Base-by-base conservation (phyloP, 2,888 invertebrate species). In the Trichacis sp. region DNA sequence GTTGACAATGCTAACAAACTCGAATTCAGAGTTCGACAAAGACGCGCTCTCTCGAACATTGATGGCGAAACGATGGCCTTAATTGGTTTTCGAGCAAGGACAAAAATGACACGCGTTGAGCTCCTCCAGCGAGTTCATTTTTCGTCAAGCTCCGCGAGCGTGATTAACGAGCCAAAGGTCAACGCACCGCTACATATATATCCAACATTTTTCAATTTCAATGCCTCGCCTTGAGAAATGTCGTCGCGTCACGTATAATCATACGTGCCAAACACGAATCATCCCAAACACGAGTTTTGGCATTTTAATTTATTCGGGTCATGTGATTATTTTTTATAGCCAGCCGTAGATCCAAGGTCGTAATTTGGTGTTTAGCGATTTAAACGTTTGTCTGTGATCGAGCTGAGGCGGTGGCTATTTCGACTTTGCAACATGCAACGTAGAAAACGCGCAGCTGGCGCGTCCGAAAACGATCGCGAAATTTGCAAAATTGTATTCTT, bases 301-400 rank as follows among this genome's bases (percentile, higher is more conserved):
- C 36, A 36, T 36, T 36, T 36, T 36, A 36, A 24, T 24, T 24
- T 8, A 77, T 73, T 70, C 71, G 71, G 60, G 69, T 74, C 70
- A 73, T 80, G 77, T 77, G 78, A 83, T 83, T 83, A 82, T 77
- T 78, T 80, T 78, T 79, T 80, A 80, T 75, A 74, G 69, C 56
- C 66, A 68, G 64, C 65, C 67, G 61, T 50, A 53, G 69, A 68
- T 59, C 55, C 63, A 66, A 56, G 51, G 45, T 48, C 60, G 77
- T 81, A 83, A 83, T 82, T 83, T 77, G 78, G 79, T 74, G 81
- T 79, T 83, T 83, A 82, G 79, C 75, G 76, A 78, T 80, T 80
- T 81, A 83, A 82, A 79, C 80, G 82, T 79, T 81, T 78, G 81
- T 80, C 80, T 81, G 82, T 81, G 81, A 82, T 82, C 79, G 77